These are phyloP conservation scores for Notiomystis cincta DNA, from an alignment of 2,113 vertebrate genomes.

Conservation along the genomic window DNA sequence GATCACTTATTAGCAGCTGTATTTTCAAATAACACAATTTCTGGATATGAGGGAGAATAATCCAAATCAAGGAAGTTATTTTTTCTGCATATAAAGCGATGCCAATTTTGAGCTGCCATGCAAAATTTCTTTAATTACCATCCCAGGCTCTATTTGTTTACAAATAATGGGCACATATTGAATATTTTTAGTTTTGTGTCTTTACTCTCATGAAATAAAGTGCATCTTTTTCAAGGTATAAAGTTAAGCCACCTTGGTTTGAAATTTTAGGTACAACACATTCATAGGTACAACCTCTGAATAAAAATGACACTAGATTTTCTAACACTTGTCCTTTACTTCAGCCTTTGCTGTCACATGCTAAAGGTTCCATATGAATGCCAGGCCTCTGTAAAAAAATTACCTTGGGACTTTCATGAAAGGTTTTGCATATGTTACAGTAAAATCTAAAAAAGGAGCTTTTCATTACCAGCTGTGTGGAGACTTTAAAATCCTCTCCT, in stretches of 20 bases:
- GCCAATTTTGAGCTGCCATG: not conserved
- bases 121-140: not conserved
- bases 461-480: not conserved
- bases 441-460: not conserved
- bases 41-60: not conserved
- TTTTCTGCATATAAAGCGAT: not conserved
- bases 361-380: not conserved
- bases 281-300: not conserved
- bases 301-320: not conserved
- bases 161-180: not conserved
- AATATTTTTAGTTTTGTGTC: not conserved
- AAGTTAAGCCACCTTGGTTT: not conserved
- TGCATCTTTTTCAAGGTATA: not conserved
- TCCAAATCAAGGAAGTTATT: not conserved
- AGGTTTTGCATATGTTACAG: not conserved
- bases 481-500: not conserved
- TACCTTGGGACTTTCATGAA: not conserved
- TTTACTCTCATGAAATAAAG: not conserved
- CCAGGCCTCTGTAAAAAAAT: not conserved
- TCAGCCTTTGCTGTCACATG: not conserved
- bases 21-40: not conserved
- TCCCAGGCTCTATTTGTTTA: not conserved
- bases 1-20: not conserved
- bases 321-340: not conserved
- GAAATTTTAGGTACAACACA: not conserved